Conservation (phyloP, 2,113 vertebrate species). For the Varanus salvator region DNA sequence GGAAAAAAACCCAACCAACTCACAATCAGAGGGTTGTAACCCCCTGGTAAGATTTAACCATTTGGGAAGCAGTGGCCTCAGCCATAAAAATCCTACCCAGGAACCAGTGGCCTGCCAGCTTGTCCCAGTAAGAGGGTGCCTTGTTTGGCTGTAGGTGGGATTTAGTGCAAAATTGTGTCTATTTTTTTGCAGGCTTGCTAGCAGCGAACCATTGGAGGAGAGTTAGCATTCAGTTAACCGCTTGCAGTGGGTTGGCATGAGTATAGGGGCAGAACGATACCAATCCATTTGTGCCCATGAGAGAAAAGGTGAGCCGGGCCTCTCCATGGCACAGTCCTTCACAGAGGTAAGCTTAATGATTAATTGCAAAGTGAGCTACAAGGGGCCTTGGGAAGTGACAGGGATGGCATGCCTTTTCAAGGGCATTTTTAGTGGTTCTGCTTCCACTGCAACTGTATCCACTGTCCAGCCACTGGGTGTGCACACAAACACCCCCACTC, state of each 20-base stretch:
- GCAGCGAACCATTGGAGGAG: neutral
- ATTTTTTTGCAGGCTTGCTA: neutral
- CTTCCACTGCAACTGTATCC: neutral
- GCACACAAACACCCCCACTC: neutral
- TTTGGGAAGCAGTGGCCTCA: neutral
- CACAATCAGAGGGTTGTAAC: neutral
- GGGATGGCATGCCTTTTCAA: neutral
- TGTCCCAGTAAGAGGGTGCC: neutral
- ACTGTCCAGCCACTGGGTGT: neutral
- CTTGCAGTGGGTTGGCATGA: neutral
- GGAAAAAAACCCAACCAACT: neutral
- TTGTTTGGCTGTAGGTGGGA: neutral
- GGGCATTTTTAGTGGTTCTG: neutral
- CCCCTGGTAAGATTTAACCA: neutral
- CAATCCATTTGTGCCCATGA: neutral
- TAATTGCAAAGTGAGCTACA: conserved; percentile 45
- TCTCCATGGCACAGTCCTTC: neutral
- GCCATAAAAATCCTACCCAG: neutral
- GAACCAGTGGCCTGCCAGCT: neutral
- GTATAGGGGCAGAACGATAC: neutral
- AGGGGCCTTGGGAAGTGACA: neutral
- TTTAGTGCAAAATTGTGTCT: neutral
- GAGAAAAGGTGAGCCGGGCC: neutral
- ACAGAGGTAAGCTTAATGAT: conserved; percentile 53
- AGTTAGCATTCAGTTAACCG: neutral